phyloP scores from a whole-genome alignment of 2,888 invertebrate genomes.

The Drosophila imparisetae region DNA sequence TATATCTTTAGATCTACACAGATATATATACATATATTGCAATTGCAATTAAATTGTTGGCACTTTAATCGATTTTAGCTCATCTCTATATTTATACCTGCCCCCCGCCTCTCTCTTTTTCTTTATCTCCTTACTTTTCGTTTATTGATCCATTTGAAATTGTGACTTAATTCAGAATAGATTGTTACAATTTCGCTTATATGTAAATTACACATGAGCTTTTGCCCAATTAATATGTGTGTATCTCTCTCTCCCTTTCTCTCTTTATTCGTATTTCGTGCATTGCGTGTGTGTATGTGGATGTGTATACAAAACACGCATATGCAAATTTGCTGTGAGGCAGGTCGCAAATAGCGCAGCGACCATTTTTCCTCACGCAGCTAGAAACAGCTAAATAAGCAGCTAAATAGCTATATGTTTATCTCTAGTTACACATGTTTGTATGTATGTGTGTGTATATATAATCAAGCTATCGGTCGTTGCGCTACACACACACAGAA shows the following conservation, averaged over 20 bases:
- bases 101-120: too few relatives aligned
- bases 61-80: conserved; percentile 2
- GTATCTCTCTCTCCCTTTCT: conserved; percentile 9
- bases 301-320: conserved; percentile 49
- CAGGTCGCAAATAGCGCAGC: conserved; percentile 70
- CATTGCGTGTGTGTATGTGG: conserved; percentile 20
- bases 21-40: too few relatives aligned
- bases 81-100: neutral
- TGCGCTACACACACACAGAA: conserved; percentile 36
- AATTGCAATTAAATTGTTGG: conserved; percentile 11
- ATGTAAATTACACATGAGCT: conserved; percentile 61
- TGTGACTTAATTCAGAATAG: conserved; percentile 51
- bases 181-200: conserved; percentile 55
- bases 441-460: neutral
- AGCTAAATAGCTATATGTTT: conserved; percentile 28
- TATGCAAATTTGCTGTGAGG: conserved; percentile 74
- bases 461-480: conserved; percentile 51
- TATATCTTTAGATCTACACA: neutral
- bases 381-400: conserved; percentile 40
- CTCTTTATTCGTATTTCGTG: conserved; percentile 22
- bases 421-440: neutral
- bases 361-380: conserved; percentile 40
- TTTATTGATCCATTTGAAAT: conserved; percentile 32
- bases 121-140: neutral
- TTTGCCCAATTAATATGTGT: conserved; percentile 45